Evolutionary conservation across 2,888 invertebrate species (phyloP).

Genomic region (Platypus cylindrus): DNA sequence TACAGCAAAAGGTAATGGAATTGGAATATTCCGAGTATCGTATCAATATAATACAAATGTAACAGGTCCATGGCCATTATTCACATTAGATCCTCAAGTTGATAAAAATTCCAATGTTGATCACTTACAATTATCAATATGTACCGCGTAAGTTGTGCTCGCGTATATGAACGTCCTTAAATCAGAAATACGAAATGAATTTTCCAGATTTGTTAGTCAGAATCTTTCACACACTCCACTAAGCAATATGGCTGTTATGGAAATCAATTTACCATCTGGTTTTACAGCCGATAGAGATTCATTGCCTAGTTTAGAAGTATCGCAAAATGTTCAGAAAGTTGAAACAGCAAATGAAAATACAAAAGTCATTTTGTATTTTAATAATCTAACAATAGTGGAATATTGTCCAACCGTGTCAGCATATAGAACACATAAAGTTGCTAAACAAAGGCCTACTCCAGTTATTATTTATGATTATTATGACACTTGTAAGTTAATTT

Average conservation of each 20-base stretch:
- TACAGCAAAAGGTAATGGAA: slow-evolving; percentile 67
- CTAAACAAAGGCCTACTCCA: slow-evolving; percentile 73
- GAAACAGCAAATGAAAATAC: slow-evolving; percentile 57
- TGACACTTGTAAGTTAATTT: slow-evolving; percentile 62
- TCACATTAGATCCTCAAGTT: slow-evolving; percentile 74
- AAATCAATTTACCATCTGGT: slow-evolving; percentile 83
- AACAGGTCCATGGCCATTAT: slow-evolving; percentile 77
- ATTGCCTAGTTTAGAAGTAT: slow-evolving; percentile 46
- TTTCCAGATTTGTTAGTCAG: slow-evolving; percentile 50
- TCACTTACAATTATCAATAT: slow-evolving; percentile 69
- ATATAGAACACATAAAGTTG: slow-evolving; percentile 70
- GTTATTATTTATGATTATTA: slow-evolving; percentile 84
- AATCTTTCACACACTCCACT: slow-evolving; percentile 48
- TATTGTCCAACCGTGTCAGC: slow-evolving; percentile 77
- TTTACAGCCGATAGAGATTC: slow-evolving; percentile 70
- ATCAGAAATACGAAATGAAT: too few relatives aligned
- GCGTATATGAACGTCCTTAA: too few relatives aligned
- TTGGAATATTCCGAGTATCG: slow-evolving; percentile 64
- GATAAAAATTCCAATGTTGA: slow-evolving; percentile 66
- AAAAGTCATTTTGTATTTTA: slow-evolving; percentile 57
- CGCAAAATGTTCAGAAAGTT: slow-evolving; percentile 49
- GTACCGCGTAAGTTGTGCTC: slow-evolving; percentile 48
- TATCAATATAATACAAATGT: slow-evolving; percentile 76
- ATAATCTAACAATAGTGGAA: slow-evolving; percentile 48
- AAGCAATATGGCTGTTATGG: slow-evolving; percentile 85